Conservation (phyloP, 1,140 invertebrate species). For the Drosophila saltans region DNA sequence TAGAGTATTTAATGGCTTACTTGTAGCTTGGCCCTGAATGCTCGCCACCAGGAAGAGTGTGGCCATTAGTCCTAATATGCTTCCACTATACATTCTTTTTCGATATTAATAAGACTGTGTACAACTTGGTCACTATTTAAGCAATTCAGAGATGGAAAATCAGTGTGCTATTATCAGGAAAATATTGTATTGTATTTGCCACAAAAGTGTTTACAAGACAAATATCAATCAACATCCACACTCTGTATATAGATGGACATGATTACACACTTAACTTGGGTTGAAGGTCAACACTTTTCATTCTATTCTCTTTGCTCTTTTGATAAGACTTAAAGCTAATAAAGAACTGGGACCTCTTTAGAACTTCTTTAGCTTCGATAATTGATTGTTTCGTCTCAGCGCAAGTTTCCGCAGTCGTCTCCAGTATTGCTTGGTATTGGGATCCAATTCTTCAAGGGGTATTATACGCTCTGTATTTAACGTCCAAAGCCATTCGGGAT, state of each 20-base stretch:
- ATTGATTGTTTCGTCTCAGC: conserved; percentile 86
- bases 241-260: conserved; percentile 21
- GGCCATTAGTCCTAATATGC: neutral
- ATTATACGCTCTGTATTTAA: conserved; percentile 86
- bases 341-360: conserved; percentile 31
- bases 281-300: conserved; percentile 42
- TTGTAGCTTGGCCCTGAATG: conserved; percentile 16
- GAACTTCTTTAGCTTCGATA: conserved; percentile 85
- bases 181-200: conserved; percentile 44
- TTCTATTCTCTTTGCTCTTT: conserved; percentile 23
- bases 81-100: neutral
- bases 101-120: neutral
- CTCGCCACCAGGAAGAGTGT: neutral
- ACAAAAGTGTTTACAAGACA: conserved; percentile 60
- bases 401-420: conserved; percentile 86
- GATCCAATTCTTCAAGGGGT: conserved; percentile 90
- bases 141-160: neutral
- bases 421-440: conserved; percentile 93
- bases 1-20: conserved; percentile 29
- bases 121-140: conserved; percentile 51
- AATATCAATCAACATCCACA: conserved; percentile 62
- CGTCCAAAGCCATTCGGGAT: conserved; percentile 96
- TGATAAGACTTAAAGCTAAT: conserved; percentile 31
- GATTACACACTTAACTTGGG: conserved; percentile 28
- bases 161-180: conserved; percentile 36